Percentiles rank a stretch among this genome's conserved stretches.
These are phyloP conservation scores for Actenoides lindsayi DNA, from an alignment of 2,113 vertebrate species.

Conservation along the genomic window DNA sequence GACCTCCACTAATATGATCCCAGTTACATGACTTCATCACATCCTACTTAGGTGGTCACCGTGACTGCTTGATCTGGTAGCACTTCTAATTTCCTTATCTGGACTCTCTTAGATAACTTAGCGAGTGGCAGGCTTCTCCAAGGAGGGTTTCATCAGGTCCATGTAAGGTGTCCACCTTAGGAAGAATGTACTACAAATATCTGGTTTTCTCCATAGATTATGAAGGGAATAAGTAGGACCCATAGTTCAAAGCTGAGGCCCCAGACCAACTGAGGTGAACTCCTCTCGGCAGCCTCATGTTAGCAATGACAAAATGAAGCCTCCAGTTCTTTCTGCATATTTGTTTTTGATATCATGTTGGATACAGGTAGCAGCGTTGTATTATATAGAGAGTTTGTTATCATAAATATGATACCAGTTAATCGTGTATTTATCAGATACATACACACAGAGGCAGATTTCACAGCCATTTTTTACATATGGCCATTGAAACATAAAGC, in stretches of 20 bases:
- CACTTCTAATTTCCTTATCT: background rate
- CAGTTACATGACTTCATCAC: background rate
- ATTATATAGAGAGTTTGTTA: background rate
- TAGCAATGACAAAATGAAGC: background rate
- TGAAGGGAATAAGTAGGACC: background rate
- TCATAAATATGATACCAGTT: background rate
- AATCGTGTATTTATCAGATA: background rate
- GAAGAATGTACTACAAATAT: background rate
- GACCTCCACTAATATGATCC: background rate
- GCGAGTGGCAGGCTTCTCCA: background rate
- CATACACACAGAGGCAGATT: background rate
- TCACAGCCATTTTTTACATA: background rate
- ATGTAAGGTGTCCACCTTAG: background rate
- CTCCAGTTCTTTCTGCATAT: background rate
- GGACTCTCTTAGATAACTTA: background rate
- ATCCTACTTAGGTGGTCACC: background rate
- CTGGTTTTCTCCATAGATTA: background rate
- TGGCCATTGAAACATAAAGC: background rate
- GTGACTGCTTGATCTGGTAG: background rate
- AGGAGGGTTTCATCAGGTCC: background rate
- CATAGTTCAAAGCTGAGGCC: background rate
- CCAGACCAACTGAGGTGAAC: background rate
- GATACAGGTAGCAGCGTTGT: background rate
- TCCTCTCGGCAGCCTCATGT: background rate
- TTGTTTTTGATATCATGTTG: background rate